Evolutionary conservation across 1,140 invertebrate genomes (phyloP).

Genomic region (Leptinotarsa undecemlineata): DNA sequence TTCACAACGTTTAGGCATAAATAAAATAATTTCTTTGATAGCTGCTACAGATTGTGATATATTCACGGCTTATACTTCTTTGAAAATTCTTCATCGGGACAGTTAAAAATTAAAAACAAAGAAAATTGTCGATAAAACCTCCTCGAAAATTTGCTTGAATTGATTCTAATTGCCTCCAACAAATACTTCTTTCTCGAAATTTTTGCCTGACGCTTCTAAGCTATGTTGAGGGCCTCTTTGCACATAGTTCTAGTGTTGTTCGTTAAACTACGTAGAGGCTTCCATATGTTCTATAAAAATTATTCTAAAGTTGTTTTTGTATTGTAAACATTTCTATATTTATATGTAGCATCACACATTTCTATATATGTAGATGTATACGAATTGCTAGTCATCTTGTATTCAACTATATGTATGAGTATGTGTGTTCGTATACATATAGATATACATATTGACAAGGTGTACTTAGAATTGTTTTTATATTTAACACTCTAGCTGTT

Average conservation of each 20-base stretch:
- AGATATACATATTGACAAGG: slow-evolving; percentile 45
- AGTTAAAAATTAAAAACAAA: too few relatives aligned
- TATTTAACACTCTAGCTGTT: slow-evolving; percentile 51
- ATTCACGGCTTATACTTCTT: neutral
- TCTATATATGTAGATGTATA: slow-evolving; percentile 27
- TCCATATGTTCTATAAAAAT: slow-evolving; percentile 41
- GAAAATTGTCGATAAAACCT: neutral
- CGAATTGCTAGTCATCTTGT: slow-evolving; percentile 23
- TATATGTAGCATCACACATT: slow-evolving; percentile 34
- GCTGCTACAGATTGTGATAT: neutral
- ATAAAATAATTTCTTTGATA: neutral
- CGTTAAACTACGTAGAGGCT: slow-evolving; percentile 54
- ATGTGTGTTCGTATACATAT: slow-evolving; percentile 30
- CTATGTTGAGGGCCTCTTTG: slow-evolving; percentile 48
- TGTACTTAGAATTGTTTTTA: slow-evolving; percentile 52
- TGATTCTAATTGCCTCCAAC: neutral
- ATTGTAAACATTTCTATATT: slow-evolving; percentile 39
- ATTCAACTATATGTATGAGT: slow-evolving; percentile 25
- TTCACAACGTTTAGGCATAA: neutral
- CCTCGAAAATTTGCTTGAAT: neutral
- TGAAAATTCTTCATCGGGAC: too few relatives aligned
- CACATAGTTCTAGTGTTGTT: slow-evolving; percentile 51
- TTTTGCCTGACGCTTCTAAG: slow-evolving; percentile 43
- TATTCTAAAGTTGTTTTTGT: slow-evolving; percentile 18
- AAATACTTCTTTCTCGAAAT: neutral